Base-by-base conservation (phyloP, 2,797 vertebrate genomes). In the Sebastes elongatus region DNA sequence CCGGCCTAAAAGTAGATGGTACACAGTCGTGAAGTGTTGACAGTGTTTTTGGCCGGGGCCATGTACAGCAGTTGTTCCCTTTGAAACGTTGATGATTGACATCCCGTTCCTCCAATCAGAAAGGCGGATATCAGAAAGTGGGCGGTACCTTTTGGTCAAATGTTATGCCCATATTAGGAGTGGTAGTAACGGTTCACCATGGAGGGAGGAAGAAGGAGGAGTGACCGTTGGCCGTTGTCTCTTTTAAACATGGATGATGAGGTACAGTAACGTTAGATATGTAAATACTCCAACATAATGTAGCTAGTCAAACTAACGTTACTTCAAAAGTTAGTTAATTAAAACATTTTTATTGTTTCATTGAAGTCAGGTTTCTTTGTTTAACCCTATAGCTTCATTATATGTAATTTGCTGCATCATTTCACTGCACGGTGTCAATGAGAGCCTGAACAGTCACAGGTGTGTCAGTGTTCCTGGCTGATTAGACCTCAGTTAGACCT, bases 151-250 rank as follows among this genome's bases (percentile, higher is more conserved):
- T 18, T 46, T 8, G 13, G 13, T 5, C 0, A 14, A 16, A 53
- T 0, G 28, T 69, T 52, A 11, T 88, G 81, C 16, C 92, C 89
- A 86, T 88, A 92, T 90, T 72, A 73, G 89, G 91, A 83, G 32
- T 4, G 23, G 52, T 20, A 23, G 23, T 13, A 28, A 71, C 28
- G 10, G 32, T 25, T 63, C 38, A 25, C 7, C 1, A 25, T 28
- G 8, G 23, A 18, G 64, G 64, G 8, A 10, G 49, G 5, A 11
- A 0, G 9, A 1, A 22, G 1, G 2, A n/a, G 10, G 11, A 28
- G 78, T 11, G 10, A 13, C 64, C 5, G 30, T 7, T 1, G 16
- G 25, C 22, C 3, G 46, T 6, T 1, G 9, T 1, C 4, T 23
- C 14, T n/a, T 1, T 49, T 49, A 2, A 23, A 13, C 8, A 16